Conservation (phyloP, 2,888 invertebrate genomes). For the Xylota sylvarum region DNA sequence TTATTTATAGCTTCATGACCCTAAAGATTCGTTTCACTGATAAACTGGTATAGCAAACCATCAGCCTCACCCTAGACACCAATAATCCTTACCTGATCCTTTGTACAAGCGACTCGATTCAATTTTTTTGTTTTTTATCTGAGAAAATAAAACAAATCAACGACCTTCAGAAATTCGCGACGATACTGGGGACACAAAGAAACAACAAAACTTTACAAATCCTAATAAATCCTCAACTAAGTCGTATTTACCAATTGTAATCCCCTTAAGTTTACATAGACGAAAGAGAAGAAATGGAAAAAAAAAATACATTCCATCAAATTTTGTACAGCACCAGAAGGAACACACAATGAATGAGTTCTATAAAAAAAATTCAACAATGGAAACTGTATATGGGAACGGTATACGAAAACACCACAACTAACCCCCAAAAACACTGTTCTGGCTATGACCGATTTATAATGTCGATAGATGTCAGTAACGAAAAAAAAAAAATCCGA, state of each 20-base stretch:
- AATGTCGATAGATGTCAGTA: constrained; percentile 5
- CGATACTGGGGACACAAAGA: background rate
- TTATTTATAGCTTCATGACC: background rate
- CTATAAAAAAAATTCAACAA: constrained; percentile 8
- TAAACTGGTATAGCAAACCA: background rate
- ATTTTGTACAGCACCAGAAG: background rate
- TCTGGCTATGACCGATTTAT: constrained; percentile 18
- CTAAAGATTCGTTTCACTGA: background rate
- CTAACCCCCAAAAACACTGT: background rate
- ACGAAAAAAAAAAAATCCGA: constrained; percentile 14
- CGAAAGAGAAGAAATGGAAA: background rate
- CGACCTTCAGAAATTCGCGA: constrained; percentile 17
- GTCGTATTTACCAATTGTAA: constrained; percentile 35
- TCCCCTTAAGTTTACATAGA: constrained; percentile 6
- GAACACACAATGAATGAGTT: background rate
- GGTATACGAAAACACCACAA: background rate
- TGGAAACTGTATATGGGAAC: background rate
- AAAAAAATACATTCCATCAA: constrained; percentile 3
- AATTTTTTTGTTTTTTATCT: background rate
- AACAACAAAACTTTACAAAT: constrained; percentile 13
- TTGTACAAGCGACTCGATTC: background rate
- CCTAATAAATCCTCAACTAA: constrained; percentile 32
- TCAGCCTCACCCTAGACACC: background rate
- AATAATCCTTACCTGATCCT: constrained; percentile 4
- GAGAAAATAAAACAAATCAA: background rate